Percentiles rank a stretch among this genome's conserved stretches.
Evolutionary conservation across 2,113 vertebrate genomes (phyloP).

Genomic region (Polypterus senegalus): DNA sequence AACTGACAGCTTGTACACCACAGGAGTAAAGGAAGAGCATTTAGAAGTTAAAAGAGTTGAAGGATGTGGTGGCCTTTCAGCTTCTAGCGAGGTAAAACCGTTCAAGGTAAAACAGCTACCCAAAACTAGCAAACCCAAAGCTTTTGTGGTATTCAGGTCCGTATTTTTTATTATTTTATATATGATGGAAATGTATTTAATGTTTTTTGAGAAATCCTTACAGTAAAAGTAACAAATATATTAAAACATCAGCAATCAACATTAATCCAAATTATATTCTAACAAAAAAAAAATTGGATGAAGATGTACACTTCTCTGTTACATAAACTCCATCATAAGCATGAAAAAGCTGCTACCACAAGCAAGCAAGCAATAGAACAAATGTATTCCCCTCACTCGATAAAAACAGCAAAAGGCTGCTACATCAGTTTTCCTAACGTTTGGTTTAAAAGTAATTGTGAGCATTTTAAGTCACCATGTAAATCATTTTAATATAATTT

Average conservation of each 20-base stretch:
- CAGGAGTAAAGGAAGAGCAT: neutral
- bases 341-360: too few relatives aligned
- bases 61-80: slow-evolving; percentile 1
- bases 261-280: neutral
- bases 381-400: too few relatives aligned
- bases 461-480: neutral
- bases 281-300: too few relatives aligned
- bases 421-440: too few relatives aligned
- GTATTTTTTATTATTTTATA: neutral
- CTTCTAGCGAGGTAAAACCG: neutral
- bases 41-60: neutral
- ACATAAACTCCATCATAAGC: too few relatives aligned
- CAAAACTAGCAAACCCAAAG: too few relatives aligned
- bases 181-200: neutral
- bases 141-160: neutral
- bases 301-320: too few relatives aligned
- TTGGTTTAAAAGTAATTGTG: too few relatives aligned
- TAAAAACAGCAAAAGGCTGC: too few relatives aligned
- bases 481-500: neutral
- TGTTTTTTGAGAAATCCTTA: neutral
- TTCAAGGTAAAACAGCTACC: neutral
- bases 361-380: too few relatives aligned
- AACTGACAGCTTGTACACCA: neutral
- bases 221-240: slow-evolving; percentile 1
- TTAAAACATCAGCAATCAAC: neutral